Conservation (phyloP, 2,797 vertebrate species). For the Odontamblyopus rebecca region DNA sequence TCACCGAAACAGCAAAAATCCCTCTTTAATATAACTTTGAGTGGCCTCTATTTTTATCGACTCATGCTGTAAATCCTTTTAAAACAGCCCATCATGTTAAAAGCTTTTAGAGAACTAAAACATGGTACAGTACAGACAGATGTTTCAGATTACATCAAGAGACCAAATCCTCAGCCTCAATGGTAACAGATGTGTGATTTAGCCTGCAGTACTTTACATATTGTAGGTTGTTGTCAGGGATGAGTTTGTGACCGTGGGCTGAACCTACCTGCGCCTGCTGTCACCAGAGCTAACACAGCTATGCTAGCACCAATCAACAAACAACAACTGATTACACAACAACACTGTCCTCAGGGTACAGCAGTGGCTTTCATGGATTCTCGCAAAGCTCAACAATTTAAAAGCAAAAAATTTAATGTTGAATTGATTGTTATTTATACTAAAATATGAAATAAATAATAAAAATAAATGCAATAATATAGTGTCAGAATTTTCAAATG, state of each 20-base stretch:
- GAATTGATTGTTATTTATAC: no score
- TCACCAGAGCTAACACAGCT: constrained; percentile 15
- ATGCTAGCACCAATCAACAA: constrained; percentile 12
- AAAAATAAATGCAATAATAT: no score
- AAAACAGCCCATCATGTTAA: background rate
- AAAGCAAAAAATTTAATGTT: no score
- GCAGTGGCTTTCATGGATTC: background rate
- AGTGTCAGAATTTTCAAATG: no score
- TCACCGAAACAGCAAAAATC: constrained; percentile 20
- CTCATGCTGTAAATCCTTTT: background rate
- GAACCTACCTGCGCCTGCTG: constrained; percentile 52
- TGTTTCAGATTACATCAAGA: constrained; percentile 4
- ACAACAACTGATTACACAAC: constrained; percentile 9
- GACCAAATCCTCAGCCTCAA: constrained; percentile 28
- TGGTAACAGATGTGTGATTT: constrained; percentile 31
- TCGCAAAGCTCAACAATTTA: no score
- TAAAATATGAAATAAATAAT: no score
- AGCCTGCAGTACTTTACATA: background rate
- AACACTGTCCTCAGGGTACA: background rate
- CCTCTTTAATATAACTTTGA: constrained; percentile 16
- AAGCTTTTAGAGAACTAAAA: constrained; percentile 49
- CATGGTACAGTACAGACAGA: constrained; percentile 3
- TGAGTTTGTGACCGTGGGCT: constrained; percentile 7
- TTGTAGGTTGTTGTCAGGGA: background rate
- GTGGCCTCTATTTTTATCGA: constrained; percentile 1